phyloP scores from a whole-genome alignment of 2,797 vertebrate species.

The Capromys pilorides region DNA sequence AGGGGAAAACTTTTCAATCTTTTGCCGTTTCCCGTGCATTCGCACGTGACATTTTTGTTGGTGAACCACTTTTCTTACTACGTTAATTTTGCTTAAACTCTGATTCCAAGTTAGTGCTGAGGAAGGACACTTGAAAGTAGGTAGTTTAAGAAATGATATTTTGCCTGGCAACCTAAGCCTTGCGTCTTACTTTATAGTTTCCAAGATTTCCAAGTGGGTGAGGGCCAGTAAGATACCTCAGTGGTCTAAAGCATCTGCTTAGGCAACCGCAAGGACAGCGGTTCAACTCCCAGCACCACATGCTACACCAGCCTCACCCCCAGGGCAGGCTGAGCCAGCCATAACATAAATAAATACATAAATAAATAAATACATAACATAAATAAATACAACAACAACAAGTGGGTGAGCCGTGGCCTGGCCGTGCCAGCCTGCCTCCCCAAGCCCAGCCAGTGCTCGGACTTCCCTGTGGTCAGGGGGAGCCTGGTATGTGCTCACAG shows the following conservation, averaged over 20 bases:
- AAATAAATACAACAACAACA: too few species aligned
- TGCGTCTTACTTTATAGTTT: neutral
- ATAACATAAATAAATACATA: too few species aligned
- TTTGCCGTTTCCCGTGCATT: neutral
- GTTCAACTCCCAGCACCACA: too few species aligned
- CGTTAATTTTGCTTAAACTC: constrained; percentile 28
- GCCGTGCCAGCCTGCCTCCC: neutral
- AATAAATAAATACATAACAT: too few species aligned
- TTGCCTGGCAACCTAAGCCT: neutral
- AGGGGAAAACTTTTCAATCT: neutral
- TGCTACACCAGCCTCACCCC: too few species aligned
- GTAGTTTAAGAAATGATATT: neutral
- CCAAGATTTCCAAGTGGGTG: neutral
- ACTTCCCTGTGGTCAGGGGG: neutral
- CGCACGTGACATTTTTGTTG: neutral
- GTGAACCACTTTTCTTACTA: neutral
- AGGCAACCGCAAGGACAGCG: too few species aligned
- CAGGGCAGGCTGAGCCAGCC: too few species aligned
- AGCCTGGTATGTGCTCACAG: neutral
- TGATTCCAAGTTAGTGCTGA: neutral
- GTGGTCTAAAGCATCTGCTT: too few species aligned
- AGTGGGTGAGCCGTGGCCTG: neutral
- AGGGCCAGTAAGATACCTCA: neutral
- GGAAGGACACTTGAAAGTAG: neutral
- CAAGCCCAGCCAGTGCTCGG: neutral